Percentiles rank a stretch among this genome's conserved stretches.
These are phyloP conservation scores for Notodonta ziczac DNA, from an alignment of 2,888 invertebrate genomes.

Conservation along the genomic window DNA sequence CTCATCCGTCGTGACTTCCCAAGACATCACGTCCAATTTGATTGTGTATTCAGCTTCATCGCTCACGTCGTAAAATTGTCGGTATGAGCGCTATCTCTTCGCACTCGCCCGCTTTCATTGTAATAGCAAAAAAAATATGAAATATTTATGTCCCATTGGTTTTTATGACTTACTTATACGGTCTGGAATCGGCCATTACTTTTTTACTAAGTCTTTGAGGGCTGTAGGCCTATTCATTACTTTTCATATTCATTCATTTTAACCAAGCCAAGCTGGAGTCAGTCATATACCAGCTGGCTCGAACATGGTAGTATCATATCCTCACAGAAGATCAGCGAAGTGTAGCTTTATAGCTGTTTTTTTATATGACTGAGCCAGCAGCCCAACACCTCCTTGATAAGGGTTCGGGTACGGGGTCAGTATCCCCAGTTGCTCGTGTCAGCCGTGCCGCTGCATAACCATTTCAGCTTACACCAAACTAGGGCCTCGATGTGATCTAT, in stretches of 20 bases:
- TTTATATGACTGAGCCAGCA: too few relatives aligned
- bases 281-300: too few relatives aligned
- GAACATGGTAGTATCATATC: too few relatives aligned
- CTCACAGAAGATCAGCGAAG: too few relatives aligned
- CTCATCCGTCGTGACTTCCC: neutral
- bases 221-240: slow-evolving; percentile 12
- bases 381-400: neutral
- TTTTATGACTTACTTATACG: slow-evolving; percentile 30
- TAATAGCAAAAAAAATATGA: slow-evolving; percentile 33
- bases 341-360: too few relatives aligned
- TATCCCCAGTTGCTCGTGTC: slow-evolving; percentile 20
- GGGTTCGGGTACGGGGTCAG: neutral
- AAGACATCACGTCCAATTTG: neutral
- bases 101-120: slow-evolving; percentile 30
- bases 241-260: slow-evolving; percentile 3
- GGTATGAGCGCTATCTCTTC: slow-evolving; percentile 29
- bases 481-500: slow-evolving; percentile 34
- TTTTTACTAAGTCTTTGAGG: slow-evolving; percentile 23
- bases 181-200: slow-evolving; percentile 19
- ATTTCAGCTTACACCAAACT: slow-evolving; percentile 48
- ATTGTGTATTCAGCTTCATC: slow-evolving; percentile 13
- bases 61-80: slow-evolving; percentile 31
- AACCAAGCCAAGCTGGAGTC: too few relatives aligned
- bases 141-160: slow-evolving; percentile 33
- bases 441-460: slow-evolving; percentile 56